Base-by-base conservation (phyloP, 2,888 invertebrate species). In the Heliconius aoede region DNA sequence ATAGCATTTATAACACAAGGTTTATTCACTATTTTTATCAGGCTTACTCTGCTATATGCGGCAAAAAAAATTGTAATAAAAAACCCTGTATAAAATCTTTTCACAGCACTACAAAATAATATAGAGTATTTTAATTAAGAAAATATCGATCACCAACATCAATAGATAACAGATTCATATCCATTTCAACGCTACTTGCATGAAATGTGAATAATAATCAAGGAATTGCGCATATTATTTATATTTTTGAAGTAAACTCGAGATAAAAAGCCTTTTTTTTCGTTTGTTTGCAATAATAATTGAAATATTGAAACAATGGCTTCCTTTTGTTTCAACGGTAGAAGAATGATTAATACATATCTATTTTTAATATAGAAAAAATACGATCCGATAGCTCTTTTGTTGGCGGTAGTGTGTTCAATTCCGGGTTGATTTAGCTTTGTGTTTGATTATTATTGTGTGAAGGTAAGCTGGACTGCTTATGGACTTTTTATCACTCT, bases 221-320 rank as follows among this genome's bases (percentile, higher is more conserved):
- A 51, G n/a, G 7, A 13, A 55, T 30, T 51, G 30, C 28, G 4
- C 26, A 46, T 51, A 21, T 28, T 68, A 24, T 55, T 58, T 36
- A n/a, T 24, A 36, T 60, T 36, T 58, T 58, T 60, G n/a, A 72
- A 72, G 71, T 32, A 32, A 72, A 60, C 32, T 58, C 60, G 72
- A 60, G 32, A 72, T 72, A 61, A 36, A 60, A 72, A 60, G 24
- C 32, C 32, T n/a, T 24, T 60, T n/a, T 58, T 68, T n/a, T 68
- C 26, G n/a, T 30, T 72, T 55, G 28, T 24, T 36, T 36, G 30
- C 60, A 72, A 72, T 60, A 30, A 55, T 55, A 55, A 55, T 32
- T 30, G 32, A 55, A 32, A 69, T 55, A 32, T 32, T 55, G 30
- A 8, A 30, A 69, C 69, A 69, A 69, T 69, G 24, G 24, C n/a